Evolutionary conservation across 92 coral and sea anemone genomes (phyloP).

Genomic region (Parazoanthus swiftii): DNA sequence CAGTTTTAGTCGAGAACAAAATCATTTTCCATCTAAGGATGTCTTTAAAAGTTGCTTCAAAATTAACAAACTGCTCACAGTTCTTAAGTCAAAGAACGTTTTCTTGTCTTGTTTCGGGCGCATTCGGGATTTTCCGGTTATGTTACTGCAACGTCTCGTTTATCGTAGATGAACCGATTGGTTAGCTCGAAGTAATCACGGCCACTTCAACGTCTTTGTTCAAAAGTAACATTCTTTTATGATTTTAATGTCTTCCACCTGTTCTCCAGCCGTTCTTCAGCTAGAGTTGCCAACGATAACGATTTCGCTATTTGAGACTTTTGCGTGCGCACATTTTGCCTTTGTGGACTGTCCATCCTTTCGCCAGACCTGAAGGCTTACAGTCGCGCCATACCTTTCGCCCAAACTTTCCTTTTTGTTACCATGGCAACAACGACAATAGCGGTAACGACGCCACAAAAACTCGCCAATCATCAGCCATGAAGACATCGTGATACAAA

Average conservation of each 20-base stretch:
- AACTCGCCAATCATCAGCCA: constrained; percentile 13
- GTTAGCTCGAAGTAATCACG: not conserved
- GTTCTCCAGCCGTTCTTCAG: not conserved
- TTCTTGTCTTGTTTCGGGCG: not conserved
- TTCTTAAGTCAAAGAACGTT: not conserved
- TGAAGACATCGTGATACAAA: not conserved
- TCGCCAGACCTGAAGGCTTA: not conserved
- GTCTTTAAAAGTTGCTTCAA: too few relatives aligned
- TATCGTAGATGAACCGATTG: not conserved
- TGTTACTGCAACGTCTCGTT: not conserved
- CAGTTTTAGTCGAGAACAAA: too few relatives aligned
- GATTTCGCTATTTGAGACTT: not conserved
- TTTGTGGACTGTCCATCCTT: not conserved
- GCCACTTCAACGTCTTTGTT: not conserved
- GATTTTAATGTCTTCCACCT: not conserved
- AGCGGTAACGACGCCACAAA: not conserved
- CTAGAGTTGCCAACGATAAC: not conserved
- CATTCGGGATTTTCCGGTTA: too few relatives aligned
- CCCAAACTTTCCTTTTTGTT: not conserved
- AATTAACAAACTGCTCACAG: too few relatives aligned
- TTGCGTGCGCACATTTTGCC: constrained; percentile 4
- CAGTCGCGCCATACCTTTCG: not conserved
- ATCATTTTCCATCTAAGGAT: too few relatives aligned
- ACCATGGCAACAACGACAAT: not conserved
- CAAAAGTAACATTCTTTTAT: not conserved